Conservation (phyloP, 2,113 vertebrate species). For the Hippocampus guttulatus region DNA sequence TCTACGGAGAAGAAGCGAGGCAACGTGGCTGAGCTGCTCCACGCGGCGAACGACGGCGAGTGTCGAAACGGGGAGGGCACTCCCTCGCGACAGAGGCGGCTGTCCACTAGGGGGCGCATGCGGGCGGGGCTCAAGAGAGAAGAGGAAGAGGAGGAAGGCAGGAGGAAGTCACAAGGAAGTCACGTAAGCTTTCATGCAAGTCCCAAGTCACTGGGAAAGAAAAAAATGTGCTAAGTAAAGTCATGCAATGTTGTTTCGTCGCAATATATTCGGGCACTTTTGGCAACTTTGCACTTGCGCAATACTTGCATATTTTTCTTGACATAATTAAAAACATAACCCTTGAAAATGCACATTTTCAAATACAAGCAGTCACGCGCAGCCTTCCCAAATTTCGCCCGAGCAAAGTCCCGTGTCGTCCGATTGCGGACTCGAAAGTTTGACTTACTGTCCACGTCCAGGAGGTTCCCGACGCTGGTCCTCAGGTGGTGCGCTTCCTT, state of each 20-base stretch:
- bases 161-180: neutral
- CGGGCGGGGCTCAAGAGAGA: conserved; percentile 23
- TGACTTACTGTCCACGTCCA: conserved; percentile 87
- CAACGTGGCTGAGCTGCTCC: neutral
- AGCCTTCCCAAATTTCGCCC: neutral
- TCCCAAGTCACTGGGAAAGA: no score
- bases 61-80: conserved; percentile 53
- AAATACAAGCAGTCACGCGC: neutral
- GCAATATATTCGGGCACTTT: no score
- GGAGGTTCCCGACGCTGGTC: conserved; percentile 76
- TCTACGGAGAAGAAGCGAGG: neutral
- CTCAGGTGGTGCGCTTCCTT: conserved; percentile 84
- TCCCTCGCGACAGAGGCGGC: conserved; percentile 16
- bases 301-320: no score
- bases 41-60: conserved; percentile 46
- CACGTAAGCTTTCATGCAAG: neutral
- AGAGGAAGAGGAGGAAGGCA: no score
- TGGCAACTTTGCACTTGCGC: no score
- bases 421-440: neutral
- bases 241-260: no score
- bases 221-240: no score
- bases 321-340: no score
- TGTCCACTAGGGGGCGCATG: conserved; percentile 27
- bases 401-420: neutral
- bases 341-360: no score